Evolutionary conservation across 2,888 invertebrate genomes (phyloP).

Genomic region (Drosophila austrosaltans): DNA sequence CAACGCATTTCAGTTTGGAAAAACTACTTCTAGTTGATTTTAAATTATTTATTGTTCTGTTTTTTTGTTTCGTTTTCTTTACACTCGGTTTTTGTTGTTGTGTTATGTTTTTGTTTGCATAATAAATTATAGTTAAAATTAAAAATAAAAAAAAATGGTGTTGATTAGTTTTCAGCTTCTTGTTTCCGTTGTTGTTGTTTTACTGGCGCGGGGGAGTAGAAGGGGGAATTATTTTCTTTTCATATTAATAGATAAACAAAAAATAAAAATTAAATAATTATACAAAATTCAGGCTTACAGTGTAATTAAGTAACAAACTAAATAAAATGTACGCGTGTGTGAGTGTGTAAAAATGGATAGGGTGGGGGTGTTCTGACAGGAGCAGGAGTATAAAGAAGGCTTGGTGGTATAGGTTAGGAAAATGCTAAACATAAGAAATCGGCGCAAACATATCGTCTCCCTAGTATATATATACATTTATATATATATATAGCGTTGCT

Average conservation of each 20-base stretch:
- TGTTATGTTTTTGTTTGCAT: conserved; percentile 65
- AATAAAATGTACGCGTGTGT: conserved; percentile 26
- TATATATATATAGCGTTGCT: conserved; percentile 58
- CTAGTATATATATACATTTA: conserved; percentile 25
- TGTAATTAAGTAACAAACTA: conserved; percentile 63
- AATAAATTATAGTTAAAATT: conserved; percentile 75
- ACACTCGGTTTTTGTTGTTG: conserved; percentile 64
- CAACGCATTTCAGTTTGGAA: conserved; percentile 29
- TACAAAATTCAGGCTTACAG: conserved; percentile 40
- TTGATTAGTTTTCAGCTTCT: conserved; percentile 15
- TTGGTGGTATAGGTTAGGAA: neutral
- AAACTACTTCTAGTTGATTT: conserved; percentile 40
- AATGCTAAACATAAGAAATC: conserved; percentile 51
- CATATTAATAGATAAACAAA: neutral
- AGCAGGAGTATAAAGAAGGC: conserved; percentile 7
- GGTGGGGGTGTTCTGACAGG: conserved; percentile 5
- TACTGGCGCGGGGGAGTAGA: conserved; percentile 39
- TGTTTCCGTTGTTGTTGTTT: conserved; percentile 10
- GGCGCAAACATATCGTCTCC: conserved; percentile 41
- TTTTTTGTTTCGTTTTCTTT: conserved; percentile 63
- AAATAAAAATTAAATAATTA: conserved; percentile 4
- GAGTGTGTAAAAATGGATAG: neutral
- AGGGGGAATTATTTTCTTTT: conserved; percentile 2
- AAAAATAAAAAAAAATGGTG: conserved; percentile 57
- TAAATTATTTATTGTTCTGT: conserved; percentile 71